Evolutionary conservation across 2,797 vertebrate genomes (phyloP), one percentile per base, ranked within the genome.

Genomic region (Mareca penelope): DNA sequence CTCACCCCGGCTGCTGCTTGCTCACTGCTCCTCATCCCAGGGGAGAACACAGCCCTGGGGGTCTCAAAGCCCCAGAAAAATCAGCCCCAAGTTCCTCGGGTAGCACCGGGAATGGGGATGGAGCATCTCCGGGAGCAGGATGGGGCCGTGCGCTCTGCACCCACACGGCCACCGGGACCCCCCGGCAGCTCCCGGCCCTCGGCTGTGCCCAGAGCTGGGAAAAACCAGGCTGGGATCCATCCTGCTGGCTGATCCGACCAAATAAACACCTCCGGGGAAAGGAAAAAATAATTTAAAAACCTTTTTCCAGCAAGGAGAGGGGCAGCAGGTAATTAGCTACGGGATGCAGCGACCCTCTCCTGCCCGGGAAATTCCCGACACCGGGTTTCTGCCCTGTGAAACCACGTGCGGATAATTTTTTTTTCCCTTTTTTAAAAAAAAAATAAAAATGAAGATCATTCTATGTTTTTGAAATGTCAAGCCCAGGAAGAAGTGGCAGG

Each of bases 341-440:
- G 76, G 86, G 92, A 90, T 85, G 90, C 90, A 90, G 92, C 16
- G 16, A 42, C 42, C 42, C 16, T 17, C 40, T 42, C 42, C 42
- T 42, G 42, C 42, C 84, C 86, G 81, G 93, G 93, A 91, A 89
- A 95, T 91, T 69, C 96, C 61, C 80, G 72, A 89, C 94, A 75
- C 72, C 72, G 65, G 76, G 80, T 86, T 89, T 37, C 89, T 83
- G 64, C 80, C 57, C 98, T 98, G 97, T 96, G 96, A 97, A 92
- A 79, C 55, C 53, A n/a, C 8, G 75, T 63, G 69, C 56, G 70
- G 46, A 92, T 80, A 28, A 16, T 26, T 42, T 71, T 29, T 28
- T 16, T 16, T 28, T 3, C 26, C 9, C n/a, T n/a, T 35, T 35
- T 28, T 75, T 82, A 44, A 18, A 44, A 18, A 44, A 40, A 6